Percentiles rank a stretch among this genome's conserved stretches.
phyloP scores from a whole-genome alignment of 2,888 invertebrate genomes.

The Trachelus stipa region DNA sequence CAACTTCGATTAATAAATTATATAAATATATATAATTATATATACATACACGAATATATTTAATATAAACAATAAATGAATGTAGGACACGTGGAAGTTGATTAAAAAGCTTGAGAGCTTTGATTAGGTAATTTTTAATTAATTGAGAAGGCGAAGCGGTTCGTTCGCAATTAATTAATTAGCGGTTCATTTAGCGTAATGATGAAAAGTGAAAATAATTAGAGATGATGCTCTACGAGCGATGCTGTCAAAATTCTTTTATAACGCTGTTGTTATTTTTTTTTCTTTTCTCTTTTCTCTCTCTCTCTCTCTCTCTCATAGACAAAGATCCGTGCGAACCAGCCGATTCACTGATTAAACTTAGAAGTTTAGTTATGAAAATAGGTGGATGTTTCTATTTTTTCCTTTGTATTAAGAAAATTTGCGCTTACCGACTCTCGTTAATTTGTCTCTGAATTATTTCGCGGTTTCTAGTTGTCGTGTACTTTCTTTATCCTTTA shows the following conservation, averaged over 20 bases:
- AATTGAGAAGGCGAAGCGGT: background rate
- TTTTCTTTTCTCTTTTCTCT: background rate
- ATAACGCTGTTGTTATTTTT: background rate
- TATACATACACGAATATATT: constrained; percentile 34
- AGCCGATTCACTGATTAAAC: background rate
- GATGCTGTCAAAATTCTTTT: background rate
- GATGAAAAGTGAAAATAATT: constrained; percentile 14
- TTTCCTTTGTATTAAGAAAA: too few species aligned
- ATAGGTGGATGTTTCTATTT: background rate
- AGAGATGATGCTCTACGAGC: background rate
- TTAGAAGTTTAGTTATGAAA: background rate
- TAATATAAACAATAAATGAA: constrained; percentile 40
- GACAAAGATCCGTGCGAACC: background rate
- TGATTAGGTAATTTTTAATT: background rate
- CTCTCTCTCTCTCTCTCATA: background rate
- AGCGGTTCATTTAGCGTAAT: background rate
- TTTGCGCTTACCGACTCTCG: background rate
- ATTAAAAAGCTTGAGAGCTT: constrained; percentile 27
- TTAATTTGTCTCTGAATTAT: background rate
- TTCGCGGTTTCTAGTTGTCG: background rate
- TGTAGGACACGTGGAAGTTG: constrained; percentile 26
- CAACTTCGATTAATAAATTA: constrained; percentile 47
- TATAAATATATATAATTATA: constrained; percentile 38
- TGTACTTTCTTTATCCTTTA: background rate
- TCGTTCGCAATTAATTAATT: background rate